Conservation (phyloP, 2,888 invertebrate species). For the Chloromyia formosa region DNA sequence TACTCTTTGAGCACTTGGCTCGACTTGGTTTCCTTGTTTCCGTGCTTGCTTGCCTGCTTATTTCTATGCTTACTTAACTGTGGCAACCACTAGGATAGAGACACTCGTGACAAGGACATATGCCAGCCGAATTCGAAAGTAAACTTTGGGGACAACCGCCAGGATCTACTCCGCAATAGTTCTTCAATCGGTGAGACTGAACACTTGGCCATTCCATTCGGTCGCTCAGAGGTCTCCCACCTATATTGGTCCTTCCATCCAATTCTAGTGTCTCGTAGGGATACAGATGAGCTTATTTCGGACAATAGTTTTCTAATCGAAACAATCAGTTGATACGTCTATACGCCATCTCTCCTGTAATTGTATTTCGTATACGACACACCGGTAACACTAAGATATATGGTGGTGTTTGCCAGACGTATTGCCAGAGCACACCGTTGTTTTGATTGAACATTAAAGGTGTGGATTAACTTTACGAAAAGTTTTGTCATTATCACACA, state of each 20-base stretch:
- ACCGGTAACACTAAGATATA: constrained; percentile 6
- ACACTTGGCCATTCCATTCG: neutral
- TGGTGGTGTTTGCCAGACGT: neutral
- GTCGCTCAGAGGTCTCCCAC: neutral
- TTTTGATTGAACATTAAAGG: constrained; percentile 43
- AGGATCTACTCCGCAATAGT: neutral
- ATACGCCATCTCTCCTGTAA: neutral
- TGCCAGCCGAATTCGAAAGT: constrained; percentile 21
- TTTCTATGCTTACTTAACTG: constrained; percentile 5
- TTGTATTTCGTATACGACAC: neutral
- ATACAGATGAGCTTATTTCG: constrained; percentile 34
- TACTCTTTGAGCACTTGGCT: neutral
- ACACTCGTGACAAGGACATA: constrained; percentile 10
- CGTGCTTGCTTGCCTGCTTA: constrained; percentile 12
- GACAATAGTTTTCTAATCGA: constrained; percentile 42
- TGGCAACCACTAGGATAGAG: neutral
- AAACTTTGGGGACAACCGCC: constrained; percentile 1
- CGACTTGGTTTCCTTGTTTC: too few species aligned
- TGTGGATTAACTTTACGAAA: constrained; percentile 42
- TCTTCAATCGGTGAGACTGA: constrained; percentile 1
- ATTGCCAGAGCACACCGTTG: constrained; percentile 8
- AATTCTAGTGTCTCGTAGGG: neutral
- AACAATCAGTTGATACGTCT: constrained; percentile 34
- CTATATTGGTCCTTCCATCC: neutral
- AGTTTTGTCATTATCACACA: constrained; percentile 34